Base-by-base conservation (phyloP, 2,888 invertebrate species). In the Cryptophagus acutangulus region DNA sequence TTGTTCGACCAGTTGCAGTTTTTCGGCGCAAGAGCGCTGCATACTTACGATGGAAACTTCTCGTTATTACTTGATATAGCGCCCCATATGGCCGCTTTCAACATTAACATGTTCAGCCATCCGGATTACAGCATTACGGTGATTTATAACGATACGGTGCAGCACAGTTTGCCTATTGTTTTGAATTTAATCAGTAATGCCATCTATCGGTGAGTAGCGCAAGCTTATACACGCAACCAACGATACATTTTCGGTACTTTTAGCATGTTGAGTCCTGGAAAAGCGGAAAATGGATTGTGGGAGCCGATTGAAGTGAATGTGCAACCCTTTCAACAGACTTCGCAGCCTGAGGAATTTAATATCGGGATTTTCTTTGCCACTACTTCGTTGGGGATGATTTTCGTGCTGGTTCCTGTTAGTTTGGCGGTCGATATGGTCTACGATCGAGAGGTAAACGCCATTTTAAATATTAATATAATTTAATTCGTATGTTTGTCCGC, bases 391-490 rank as follows among this genome's bases (percentile, higher is more conserved):
- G 89, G 87, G 31, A 82, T 88, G 79, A 83, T 85, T 42, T 86
- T 89, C 57, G 81, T 85, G 1, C 66, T 87, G 40, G 79, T 88
- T 10, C 84, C 88, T 0, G 81, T 86, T 17, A 84, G 82, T 17
- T 71, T 89, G 56, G 86, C 84, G 1, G 79, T 86, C 3, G 86
- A 87, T 53, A 81, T 88, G 68, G 88, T 90, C 0, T 81, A 84
- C 60, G 90, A 90, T 66, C 74, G 88, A 63, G 87, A 89, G 77
- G 88, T 88, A 61, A 65, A 67, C 43, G 8, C 9, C 15, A 26
- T 12, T n/a, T 12, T 12, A 26, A 4, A 6, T 13, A 26, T n/a
- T 13, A 4, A 6, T 26, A 26, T 26, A 26, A 3, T 12, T 13
- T 8, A n/a, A 26, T 26, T 26, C 12, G 12, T 4, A 4, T 49